Evolutionary conservation across 1,140 invertebrate species (phyloP).

Genomic region (Venustaconcha ellipsiformis): DNA sequence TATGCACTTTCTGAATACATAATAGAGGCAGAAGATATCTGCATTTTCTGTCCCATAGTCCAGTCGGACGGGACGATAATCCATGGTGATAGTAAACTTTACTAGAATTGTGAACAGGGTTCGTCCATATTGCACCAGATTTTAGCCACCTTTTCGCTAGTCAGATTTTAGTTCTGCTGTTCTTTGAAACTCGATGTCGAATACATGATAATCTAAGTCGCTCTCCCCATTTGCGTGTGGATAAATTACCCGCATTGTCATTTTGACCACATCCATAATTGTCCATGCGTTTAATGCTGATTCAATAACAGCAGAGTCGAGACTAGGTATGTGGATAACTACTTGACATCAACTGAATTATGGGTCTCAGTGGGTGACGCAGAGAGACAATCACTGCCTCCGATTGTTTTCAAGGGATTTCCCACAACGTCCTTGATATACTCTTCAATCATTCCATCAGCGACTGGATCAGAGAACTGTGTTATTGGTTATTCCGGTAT

Average conservation of each 20-base stretch:
- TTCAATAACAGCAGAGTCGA: not conserved
- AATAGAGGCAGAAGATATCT: no score
- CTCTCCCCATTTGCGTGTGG: not conserved
- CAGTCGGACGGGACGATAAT: no score
- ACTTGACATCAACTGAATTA: not conserved
- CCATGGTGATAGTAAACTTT: no score
- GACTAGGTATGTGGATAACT: not conserved
- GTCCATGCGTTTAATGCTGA: not conserved
- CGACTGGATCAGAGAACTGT: not conserved
- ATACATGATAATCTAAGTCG: no score
- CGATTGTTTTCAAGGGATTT: not conserved
- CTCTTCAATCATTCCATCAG: not conserved
- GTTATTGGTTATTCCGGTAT: no score
- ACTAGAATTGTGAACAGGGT: not conserved
- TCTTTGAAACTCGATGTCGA: not conserved
- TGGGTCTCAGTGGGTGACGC: not conserved
- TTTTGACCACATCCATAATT: not conserved
- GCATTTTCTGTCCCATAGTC: no score
- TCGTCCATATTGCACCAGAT: not conserved
- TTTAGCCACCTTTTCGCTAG: not conserved
- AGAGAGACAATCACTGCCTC: slow-evolving; percentile 1
- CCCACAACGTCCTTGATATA: no score
- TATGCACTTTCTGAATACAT: no score
- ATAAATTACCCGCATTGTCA: slow-evolving; percentile 1
- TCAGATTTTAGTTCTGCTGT: not conserved